Percentiles rank a stretch among this genome's conserved stretches.
These are phyloP conservation scores for Pipistrellus pipistrellus DNA, from an alignment of 2,797 vertebrate genomes.

Conservation along the genomic window DNA sequence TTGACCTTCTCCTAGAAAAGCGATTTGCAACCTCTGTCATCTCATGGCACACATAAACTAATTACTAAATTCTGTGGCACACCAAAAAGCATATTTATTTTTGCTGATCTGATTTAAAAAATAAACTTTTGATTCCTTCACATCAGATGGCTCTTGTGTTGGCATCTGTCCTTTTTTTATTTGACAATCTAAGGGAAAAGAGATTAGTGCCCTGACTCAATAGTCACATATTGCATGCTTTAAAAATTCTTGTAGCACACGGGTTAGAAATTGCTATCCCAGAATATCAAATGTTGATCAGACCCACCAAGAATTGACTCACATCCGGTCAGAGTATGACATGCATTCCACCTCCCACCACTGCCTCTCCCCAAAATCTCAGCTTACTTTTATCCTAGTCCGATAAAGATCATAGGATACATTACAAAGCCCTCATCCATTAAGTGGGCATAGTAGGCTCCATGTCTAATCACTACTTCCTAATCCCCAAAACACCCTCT, in stretches of 20 bases:
- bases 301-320: neutral
- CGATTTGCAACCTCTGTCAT: too few relatives aligned
- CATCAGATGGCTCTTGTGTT: neutral
- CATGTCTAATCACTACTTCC: neutral
- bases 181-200: neutral
- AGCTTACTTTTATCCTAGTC: neutral
- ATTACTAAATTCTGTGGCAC: too few relatives aligned
- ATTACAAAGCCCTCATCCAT: constrained; percentile 9
- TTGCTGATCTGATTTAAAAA: too few relatives aligned
- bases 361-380: neutral
- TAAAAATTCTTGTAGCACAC: neutral
- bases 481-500: neutral
- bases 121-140: neutral
- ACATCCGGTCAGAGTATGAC: accelerated
- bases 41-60: too few relatives aligned
- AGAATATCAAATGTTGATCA: neutral
- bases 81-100: too few relatives aligned
- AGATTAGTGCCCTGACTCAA: neutral
- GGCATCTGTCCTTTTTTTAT: neutral
- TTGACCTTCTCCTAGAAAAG: too few relatives aligned
- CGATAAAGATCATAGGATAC: neutral
- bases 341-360: neutral
- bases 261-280: neutral
- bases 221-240: neutral
- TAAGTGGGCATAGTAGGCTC: neutral